These are phyloP conservation scores for Aurelia coerulea DNA, from an alignment of 30 jellyfish, hydroid and myxozoan species.

Conservation along the genomic window DNA sequence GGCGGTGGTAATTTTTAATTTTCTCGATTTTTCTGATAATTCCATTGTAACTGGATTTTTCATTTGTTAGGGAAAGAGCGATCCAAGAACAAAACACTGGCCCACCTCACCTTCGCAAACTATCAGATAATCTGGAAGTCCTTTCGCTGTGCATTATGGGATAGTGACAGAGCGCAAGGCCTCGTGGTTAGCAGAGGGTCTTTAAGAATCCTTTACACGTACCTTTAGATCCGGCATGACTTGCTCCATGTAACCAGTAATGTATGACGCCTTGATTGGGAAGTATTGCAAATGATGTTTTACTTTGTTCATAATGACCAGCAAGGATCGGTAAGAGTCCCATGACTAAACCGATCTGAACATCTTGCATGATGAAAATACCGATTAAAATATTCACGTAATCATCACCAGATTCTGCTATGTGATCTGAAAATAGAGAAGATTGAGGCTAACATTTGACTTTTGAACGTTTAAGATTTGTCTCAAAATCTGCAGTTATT, in stretches of 20 bases:
- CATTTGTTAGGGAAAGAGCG: too few relatives aligned
- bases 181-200: too few relatives aligned
- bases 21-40: too few relatives aligned
- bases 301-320: slow-evolving; percentile 78
- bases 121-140: too few relatives aligned
- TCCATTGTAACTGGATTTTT: too few relatives aligned
- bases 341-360: slow-evolving; percentile 85
- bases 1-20: too few relatives aligned
- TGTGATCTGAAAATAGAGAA: slow-evolving; percentile 43
- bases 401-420: slow-evolving; percentile 55
- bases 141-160: too few relatives aligned
- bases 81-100: too few relatives aligned
- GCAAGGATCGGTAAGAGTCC: slow-evolving; percentile 91
- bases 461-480: neutral
- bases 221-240: slow-evolving; percentile 73
- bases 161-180: too few relatives aligned
- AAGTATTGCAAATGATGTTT: slow-evolving; percentile 67
- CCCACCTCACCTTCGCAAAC: too few relatives aligned
- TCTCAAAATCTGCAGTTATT: neutral
- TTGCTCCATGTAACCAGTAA: slow-evolving; percentile 87
- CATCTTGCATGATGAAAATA: slow-evolving; percentile 87
- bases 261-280: slow-evolving; percentile 82
- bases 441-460: neutral
- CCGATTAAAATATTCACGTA: slow-evolving; percentile 73
- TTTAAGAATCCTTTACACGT: neutral